Conservation (phyloP, 1,140 invertebrate species). For the Heliothis subflexa region DNA sequence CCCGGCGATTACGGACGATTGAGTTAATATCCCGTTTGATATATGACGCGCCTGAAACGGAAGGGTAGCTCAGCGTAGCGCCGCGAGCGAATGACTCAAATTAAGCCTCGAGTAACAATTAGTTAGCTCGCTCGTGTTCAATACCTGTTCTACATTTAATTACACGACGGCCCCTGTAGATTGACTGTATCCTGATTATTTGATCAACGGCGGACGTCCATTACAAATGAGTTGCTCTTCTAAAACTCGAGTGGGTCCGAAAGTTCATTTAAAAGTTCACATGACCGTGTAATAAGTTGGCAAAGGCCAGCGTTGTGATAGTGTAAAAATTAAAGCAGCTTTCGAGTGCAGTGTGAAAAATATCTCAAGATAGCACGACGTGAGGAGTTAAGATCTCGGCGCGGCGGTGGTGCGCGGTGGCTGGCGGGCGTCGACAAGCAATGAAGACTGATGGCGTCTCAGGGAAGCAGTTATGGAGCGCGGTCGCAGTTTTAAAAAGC, state of each 20-base stretch:
- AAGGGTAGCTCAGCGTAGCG: slow-evolving; percentile 66
- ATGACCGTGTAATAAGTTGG: slow-evolving; percentile 40
- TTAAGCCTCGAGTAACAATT: slow-evolving; percentile 50
- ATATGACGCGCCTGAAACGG: slow-evolving; percentile 68
- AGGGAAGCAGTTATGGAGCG: slow-evolving; percentile 82
- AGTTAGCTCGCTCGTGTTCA: slow-evolving; percentile 38
- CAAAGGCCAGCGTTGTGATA: slow-evolving; percentile 34
- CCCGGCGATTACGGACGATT: slow-evolving; percentile 74
- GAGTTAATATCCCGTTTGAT: slow-evolving; percentile 78
- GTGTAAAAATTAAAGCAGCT: slow-evolving; percentile 62
- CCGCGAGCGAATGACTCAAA: slow-evolving; percentile 50
- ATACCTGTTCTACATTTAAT: slow-evolving; percentile 47
- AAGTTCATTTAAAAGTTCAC: slow-evolving; percentile 17
- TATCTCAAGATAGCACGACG: slow-evolving; percentile 73
- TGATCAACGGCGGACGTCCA: slow-evolving; percentile 1
- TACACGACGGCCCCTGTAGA: slow-evolving; percentile 25
- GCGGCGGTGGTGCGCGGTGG: slow-evolving; percentile 49
- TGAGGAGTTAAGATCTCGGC: slow-evolving; percentile 80
- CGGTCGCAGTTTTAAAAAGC: slow-evolving; percentile 86
- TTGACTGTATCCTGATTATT: slow-evolving; percentile 38
- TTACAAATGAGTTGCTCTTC: slow-evolving; percentile 10
- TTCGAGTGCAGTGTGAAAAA: slow-evolving; percentile 75
- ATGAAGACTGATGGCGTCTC: slow-evolving; percentile 85
- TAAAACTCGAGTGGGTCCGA: background rate
- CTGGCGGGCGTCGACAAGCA: slow-evolving; percentile 79